Evolutionary conservation across 2,888 invertebrate species (phyloP), one percentile per base, ranked within the genome.

Genomic region (Mimas tiliae): DNA sequence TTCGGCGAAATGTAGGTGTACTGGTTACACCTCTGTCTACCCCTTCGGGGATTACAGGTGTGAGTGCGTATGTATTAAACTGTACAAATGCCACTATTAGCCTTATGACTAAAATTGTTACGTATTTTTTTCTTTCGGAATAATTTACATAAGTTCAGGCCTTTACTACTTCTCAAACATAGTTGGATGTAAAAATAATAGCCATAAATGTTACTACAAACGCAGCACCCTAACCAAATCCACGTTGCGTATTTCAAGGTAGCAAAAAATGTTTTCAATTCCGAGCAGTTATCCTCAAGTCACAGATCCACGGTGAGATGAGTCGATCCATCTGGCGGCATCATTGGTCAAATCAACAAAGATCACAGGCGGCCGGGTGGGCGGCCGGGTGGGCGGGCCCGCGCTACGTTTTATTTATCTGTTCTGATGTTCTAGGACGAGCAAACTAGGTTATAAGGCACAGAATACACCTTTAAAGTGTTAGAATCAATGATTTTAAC

Each of bases 291-390:
- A 52, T 52, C 33, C 27, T 27, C 6, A 69, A 70, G 67, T 69
- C 66, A 67, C 68, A 69, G 69, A 71, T 70, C 67, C 68, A 69
- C 27, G 19, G 12, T 42, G 52, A 48, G 62, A 27, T 27, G 27
- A 63, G 33, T 19, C 63, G n/a, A 65, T 65, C 65, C 55, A 65
- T 65, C 65, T 58, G 34, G 45, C 64, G 47, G 63, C 38, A 62
- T 85, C 88, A 92, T 92, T 93, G 92, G 92, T 91, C 90, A 89
- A 92, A 93, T 93, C 90, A 87, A 77, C 33, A 70, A 81, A 86
- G 81, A 89, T 86, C 92, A 91, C 91, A 91, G 76, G 68, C 68
- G 65, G 69, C 50, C 68, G 66, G 75, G 72, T 73, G 89, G 87
- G 88, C 68, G 65, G 69, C 50, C 68, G 66, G 75, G 72, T 73